Evolutionary conservation across 2,113 vertebrate species (phyloP).

Genomic region (Aldabrachelys gigantea): DNA sequence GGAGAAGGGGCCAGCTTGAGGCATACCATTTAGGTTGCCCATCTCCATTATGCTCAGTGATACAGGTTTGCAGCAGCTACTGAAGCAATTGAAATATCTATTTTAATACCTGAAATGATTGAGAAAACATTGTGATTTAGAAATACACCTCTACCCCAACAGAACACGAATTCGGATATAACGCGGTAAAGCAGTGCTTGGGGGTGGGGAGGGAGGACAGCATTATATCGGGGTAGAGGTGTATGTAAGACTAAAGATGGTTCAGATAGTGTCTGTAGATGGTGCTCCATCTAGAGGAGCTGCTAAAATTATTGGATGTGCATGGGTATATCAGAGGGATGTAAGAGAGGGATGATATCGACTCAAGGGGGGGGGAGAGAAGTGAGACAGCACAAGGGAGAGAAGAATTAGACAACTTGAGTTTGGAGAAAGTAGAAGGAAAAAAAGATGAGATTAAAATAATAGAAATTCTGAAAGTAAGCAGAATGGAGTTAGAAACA

Average conservation of each 20-base stretch:
- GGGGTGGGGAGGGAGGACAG: too few species aligned
- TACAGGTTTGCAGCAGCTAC: background rate
- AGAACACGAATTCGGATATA: too few species aligned
- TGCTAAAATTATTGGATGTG: background rate
- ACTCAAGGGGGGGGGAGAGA: fast-evolving
- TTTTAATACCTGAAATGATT: background rate
- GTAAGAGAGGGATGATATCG: background rate
- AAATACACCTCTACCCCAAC: too few species aligned
- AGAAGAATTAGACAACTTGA: background rate
- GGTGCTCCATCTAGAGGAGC: background rate
- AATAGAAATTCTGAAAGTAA: background rate
- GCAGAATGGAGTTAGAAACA: background rate
- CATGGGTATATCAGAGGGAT: background rate
- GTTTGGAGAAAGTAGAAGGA: background rate
- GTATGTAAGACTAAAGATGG: background rate
- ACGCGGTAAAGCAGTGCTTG: too few species aligned
- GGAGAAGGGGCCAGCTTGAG: background rate
- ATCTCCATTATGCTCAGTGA: background rate
- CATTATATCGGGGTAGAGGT: too few species aligned
- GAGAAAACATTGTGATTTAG: background rate
- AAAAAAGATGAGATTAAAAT: background rate
- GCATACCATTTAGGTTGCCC: background rate
- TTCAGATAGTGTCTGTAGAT: background rate
- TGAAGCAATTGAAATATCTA: fast-evolving
- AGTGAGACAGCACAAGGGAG: background rate